Evolutionary conservation across 2,113 vertebrate species (phyloP).

Genomic region (Loxodonta africana): DNA sequence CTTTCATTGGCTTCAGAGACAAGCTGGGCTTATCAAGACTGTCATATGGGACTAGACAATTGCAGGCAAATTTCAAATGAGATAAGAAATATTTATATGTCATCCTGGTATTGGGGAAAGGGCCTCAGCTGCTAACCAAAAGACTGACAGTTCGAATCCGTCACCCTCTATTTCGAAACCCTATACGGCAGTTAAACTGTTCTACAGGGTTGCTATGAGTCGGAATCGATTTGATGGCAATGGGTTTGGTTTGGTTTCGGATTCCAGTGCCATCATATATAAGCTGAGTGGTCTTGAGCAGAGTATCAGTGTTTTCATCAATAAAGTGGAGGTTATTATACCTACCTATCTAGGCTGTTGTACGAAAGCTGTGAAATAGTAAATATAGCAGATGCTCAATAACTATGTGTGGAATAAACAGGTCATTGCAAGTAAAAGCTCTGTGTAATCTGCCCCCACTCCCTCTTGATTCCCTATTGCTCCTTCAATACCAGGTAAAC

Average conservation of each 20-base stretch:
- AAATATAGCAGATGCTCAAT: rapidly evolving
- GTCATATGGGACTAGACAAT: neutral
- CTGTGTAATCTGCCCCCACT: neutral
- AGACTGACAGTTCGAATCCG: too few species aligned
- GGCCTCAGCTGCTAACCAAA: too few species aligned
- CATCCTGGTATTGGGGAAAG: neutral
- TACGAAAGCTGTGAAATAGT: neutral
- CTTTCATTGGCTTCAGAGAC: neutral
- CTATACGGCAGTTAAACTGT: too few species aligned
- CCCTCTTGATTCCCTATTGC: neutral
- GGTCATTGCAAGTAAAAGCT: neutral
- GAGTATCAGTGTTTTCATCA: neutral
- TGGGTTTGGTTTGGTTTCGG: neutral
- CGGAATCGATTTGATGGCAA: too few species aligned
- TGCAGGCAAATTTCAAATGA: constrained; percentile 3
- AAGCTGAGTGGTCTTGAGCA: neutral
- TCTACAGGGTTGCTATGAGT: too few species aligned
- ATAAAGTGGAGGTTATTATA: neutral
- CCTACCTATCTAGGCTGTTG: neutral
- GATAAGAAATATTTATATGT: neutral
- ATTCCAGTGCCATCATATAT: neutral
- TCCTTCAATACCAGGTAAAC: neutral
- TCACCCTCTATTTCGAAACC: too few species aligned
- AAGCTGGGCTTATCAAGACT: neutral
- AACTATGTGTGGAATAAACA: neutral